Base-by-base conservation (phyloP, 2,888 invertebrate species). In the Eulithis prunata region DNA sequence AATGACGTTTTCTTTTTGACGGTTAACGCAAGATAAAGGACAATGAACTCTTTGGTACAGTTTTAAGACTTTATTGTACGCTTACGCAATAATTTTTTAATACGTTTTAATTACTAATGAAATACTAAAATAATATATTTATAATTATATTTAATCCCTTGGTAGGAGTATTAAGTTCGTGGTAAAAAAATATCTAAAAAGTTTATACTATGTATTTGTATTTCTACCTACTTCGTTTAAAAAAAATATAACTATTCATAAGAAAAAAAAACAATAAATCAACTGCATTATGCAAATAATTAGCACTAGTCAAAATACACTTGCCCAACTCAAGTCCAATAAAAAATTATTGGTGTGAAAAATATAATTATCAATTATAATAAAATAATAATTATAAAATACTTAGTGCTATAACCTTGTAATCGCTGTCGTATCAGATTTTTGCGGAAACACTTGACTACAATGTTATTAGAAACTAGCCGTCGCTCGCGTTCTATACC, bases 21-120 rank as follows among this genome's bases (percentile, higher is more conserved):
- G 71, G 78, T 79, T 75, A 74, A 76, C 72, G 70, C 52, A 59
- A 71, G 64, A 73, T 70, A 71, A 61, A 64, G 74, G 66, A 52
- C 76, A 60, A 68, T 69, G 78, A 80, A 70, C 80, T 71, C 75
- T 66, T 66, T 57, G 62, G 62, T 55, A 62, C 56, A 54, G 45
- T 49, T 58, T 28, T 12, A 53, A 57, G 36, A 53, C 4, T 32
- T 32, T 8, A 53, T 38, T 47, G 13, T 54, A 47, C 55, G 46
- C 28, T 63, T 52, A 57, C 57, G 59, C 61, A 64, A 53, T 66
- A 56, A 47, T 14, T 12, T 11, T 41, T 46, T 55, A 12, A 11
- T 47, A 14, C 47, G 4, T 47, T 13, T 13, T 13, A 13, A 57
- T 56, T 53, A 10, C 6, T 32, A 57, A 12, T 21, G 46, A 13